Base-by-base conservation (phyloP, 2,113 vertebrate species). In the Gorsachius goisagi region DNA sequence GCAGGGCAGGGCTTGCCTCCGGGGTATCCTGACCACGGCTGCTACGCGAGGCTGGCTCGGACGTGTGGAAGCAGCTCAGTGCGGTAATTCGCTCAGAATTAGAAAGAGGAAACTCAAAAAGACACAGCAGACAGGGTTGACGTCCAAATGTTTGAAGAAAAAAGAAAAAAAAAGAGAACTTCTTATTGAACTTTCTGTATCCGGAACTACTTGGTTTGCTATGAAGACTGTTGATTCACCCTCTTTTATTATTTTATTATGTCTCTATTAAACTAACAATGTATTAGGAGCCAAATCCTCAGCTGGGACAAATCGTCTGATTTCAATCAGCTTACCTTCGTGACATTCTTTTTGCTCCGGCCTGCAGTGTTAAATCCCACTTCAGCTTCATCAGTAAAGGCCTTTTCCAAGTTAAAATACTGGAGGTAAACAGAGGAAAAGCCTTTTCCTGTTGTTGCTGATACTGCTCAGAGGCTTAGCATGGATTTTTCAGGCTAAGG, bases 181-280 rank as follows among this genome's bases (percentile, higher is more conserved):
- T 74, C 71, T 59, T 63, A 20, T 26, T 86, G 76, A 90, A 81
- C 52, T 93, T 86, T 81, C 64, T 77, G 47, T 64, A 84, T 53
- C 67, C 52, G 91, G 52, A 93, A 88, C 73, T 81, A 37, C 89
- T 88, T 16, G 58, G 20, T 88, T 85, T 95, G n/a, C 80, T 89
- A 27, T 73, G 84, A 93, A 91, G 77, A 75, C 23, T 75, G 73
- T 93, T 92, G 88, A 89, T 94, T 95, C 73, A 28, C 76, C 58
- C 69, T 15, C 75, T 94, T 93, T 86, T 92, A 89, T 94, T 93
- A 87, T 96, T 97, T 95, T 93, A 92, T 75, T 68, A 68, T n/a
- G 76, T 87, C 83, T 95, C 88, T 81, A 71, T 92, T 84, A 92
- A 90, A 78, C 88, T 94, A 94, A 89, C 80, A 94, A 67, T 23